Conservation (phyloP, 2,888 invertebrate genomes). For the Salticus scenicus region DNA sequence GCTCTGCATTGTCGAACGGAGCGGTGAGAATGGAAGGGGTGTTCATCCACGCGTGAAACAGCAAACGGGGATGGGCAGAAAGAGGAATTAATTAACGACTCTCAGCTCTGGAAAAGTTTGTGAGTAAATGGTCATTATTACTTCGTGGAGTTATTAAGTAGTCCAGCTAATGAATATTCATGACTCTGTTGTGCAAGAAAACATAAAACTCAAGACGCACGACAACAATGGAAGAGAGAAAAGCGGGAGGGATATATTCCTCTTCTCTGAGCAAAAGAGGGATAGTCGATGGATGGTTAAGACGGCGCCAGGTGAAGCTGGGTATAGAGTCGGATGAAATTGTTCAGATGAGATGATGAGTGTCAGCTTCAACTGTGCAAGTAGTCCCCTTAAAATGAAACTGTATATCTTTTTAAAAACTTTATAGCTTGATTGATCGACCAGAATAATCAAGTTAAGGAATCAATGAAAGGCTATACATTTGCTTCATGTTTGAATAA, state of each 20-base stretch:
- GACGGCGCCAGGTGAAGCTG: not conserved
- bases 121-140: slow-evolving; percentile 15
- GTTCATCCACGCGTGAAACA: slow-evolving; percentile 9
- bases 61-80: not conserved
- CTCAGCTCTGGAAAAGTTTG: slow-evolving; percentile 7
- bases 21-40: not conserved
- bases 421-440: no score
- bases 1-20: not conserved
- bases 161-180: slow-evolving; percentile 14
- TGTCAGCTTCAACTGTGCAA: no score
- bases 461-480: no score
- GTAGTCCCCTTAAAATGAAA: no score
- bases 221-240: slow-evolving; percentile 7
- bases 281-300: not conserved
- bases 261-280: not conserved
- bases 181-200: slow-evolving; percentile 3
- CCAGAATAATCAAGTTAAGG: no score
- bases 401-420: no score
- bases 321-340: not conserved
- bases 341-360: not conserved
- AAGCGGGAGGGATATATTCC: not conserved
- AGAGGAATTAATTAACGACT: slow-evolving; percentile 15
- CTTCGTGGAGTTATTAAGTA: slow-evolving; percentile 9
- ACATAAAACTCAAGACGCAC: not conserved
- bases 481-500: no score